Evolutionary conservation across 2,888 invertebrate genomes (phyloP).

Genomic region (Drosophila suboccidentalis): DNA sequence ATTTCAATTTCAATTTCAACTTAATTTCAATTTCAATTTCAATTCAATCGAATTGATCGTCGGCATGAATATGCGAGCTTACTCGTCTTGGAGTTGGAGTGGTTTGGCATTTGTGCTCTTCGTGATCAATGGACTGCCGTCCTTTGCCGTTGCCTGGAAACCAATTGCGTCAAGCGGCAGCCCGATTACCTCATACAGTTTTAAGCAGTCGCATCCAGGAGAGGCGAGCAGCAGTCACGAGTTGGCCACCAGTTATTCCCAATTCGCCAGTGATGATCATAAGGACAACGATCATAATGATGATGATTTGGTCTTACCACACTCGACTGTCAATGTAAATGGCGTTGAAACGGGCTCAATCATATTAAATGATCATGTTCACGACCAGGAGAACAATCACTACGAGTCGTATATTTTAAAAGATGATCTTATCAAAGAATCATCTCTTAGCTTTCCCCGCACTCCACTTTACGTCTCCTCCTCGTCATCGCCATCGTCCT

Average conservation of each 20-base stretch:
- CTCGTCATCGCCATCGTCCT: not conserved
- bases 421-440: conserved; percentile 51
- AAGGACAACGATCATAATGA: conserved; percentile 28
- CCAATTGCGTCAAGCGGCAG: conserved; percentile 55
- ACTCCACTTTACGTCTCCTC: conserved; percentile 41
- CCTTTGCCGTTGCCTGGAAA: conserved; percentile 66
- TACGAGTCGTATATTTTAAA: conserved; percentile 70
- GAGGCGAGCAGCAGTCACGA: conserved; percentile 72
- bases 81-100: conserved; percentile 8
- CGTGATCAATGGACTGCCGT: not conserved
- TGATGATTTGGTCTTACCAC: conserved; percentile 49
- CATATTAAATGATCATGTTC: conserved; percentile 44
- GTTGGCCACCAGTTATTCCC: conserved; percentile 61
- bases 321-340: conserved; percentile 46
- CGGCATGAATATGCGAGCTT: conserved; percentile 11
- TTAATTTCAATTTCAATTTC: conserved; percentile 15
- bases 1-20: conserved; percentile 19
- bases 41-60: conserved; percentile 12
- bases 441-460: conserved; percentile 50
- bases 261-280: conserved; percentile 37
- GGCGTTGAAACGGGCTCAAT: conserved; percentile 39
- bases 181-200: conserved; percentile 72
- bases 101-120: conserved; percentile 32
- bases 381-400: conserved; percentile 61
- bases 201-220: conserved; percentile 84